Evolutionary conservation across 1,140 invertebrate species (phyloP), one percentile per base, ranked within the genome.

Genomic region (Ceratoteleas bidentatus): DNA sequence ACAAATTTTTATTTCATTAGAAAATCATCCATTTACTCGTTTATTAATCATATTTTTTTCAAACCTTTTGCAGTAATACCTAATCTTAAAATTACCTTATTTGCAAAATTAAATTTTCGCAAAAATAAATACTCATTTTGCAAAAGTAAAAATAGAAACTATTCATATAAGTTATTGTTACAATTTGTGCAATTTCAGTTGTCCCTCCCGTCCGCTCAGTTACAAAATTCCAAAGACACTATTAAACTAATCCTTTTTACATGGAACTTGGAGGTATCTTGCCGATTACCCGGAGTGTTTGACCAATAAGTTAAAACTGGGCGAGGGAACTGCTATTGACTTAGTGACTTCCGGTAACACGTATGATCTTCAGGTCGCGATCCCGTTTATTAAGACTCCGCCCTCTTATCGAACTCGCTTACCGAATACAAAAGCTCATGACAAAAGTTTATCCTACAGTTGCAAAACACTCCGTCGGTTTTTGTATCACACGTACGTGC

Each of bases 371-470:
- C 33, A 40, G 40, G 40, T 73, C 52, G 52, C 36, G 40, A 57
- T 14, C 14, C 38, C 40, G 33, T 24, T 32, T 24, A 24, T 10
- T 56, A 49, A 73, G 40, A 58, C 49, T 24, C 40, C 53, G 43
- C 15, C 70, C 33, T 74, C 33, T 58, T 75, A 75, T 75, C 61
- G 43, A 58, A 34, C 61, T 58, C 33, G 45, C 54, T 75, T 36
- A 61, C 45, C 73, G 62, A 66, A 47, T 33, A 54, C 54, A 61
- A 76, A 75, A 68, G 62, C 56, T 66, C 40, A 53, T 40, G 62
- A 76, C 62, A 54, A 76, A 66, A 76, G 56, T 76, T 60, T 68
- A 66, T 68, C 54, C 36, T 33, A n/a, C 24, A 75, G 40, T 62
- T 62, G 61, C 54, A 74, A 66, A 60, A 56, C 13, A 36, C 43